phyloP scores from a whole-genome alignment of 2,113 vertebrate species.

The Regulus satrapa region DNA sequence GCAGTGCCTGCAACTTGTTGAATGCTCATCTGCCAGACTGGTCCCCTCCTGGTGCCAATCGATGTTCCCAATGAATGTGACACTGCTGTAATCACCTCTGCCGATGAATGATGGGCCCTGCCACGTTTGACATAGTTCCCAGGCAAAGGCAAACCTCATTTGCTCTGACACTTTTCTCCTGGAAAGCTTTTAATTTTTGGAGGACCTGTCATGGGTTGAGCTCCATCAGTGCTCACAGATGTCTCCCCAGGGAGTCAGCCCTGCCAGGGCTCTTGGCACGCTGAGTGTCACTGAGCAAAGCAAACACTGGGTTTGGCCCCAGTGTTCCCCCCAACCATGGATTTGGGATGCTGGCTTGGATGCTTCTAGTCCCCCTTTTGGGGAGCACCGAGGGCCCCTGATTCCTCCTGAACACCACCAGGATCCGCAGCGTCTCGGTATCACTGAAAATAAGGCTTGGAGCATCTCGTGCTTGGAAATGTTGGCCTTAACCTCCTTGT shows the following conservation, averaged over 20 bases:
- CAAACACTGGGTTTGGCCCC: not conserved
- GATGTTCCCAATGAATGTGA: not conserved
- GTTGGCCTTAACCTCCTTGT: conserved; percentile 37
- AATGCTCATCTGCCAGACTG: not conserved
- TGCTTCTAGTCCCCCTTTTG: not conserved
- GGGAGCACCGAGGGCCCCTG: not conserved
- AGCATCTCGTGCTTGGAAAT: not conserved
- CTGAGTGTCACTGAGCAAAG: not conserved
- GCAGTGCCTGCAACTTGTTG: not conserved
- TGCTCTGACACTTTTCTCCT: not conserved
- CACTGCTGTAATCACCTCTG: not conserved
- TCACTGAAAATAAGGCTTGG: not conserved
- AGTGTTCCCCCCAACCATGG: fast-evolving
- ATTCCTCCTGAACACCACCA: not conserved
- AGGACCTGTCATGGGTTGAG: not conserved
- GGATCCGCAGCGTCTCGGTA: not conserved
- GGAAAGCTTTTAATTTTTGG: conserved; percentile 3
- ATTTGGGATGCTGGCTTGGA: not conserved
- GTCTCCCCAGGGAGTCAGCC: not conserved
- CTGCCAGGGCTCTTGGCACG: not conserved
- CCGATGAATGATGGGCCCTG: not conserved
- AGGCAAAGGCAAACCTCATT: not conserved
- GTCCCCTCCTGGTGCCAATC: not conserved
- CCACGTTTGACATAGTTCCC: not conserved
- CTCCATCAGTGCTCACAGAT: not conserved